Evolutionary conservation across 1,140 invertebrate genomes (phyloP).

Genomic region (Theocolax elegans): DNA sequence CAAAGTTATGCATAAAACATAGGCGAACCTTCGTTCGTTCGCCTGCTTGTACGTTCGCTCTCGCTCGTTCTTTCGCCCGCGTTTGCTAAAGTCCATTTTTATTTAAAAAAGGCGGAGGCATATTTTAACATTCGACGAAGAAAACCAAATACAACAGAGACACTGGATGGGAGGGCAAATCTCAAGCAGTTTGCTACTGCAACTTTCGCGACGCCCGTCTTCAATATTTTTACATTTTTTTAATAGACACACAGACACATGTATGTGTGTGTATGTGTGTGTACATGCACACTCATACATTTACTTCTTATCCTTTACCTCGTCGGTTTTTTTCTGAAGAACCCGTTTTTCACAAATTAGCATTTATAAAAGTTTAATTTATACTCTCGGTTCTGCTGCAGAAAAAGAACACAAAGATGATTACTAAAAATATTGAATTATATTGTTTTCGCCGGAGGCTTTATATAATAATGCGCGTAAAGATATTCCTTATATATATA

Average conservation of each 20-base stretch:
- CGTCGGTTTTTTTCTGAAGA: background rate
- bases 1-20: slow-evolving; percentile 68
- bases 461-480: background rate
- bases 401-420: background rate
- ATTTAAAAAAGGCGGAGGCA: slow-evolving; percentile 43
- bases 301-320: background rate
- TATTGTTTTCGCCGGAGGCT: background rate
- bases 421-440: slow-evolving; percentile 10
- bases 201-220: slow-evolving; percentile 17
- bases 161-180: background rate
- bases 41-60: too few relatives aligned
- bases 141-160: background rate
- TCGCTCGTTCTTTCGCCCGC: background rate
- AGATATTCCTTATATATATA: slow-evolving; percentile 9
- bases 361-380: slow-evolving; percentile 20
- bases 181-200: background rate
- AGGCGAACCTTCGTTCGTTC: slow-evolving; percentile 33
- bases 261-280: too few relatives aligned
- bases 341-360: background rate
- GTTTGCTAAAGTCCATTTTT: slow-evolving; percentile 38
- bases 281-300: background rate
- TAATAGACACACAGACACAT: too few relatives aligned
- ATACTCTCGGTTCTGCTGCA: background rate
- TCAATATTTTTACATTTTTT: slow-evolving; percentile 3
- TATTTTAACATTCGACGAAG: slow-evolving; percentile 40